Evolutionary conservation across 2,797 vertebrate species (phyloP), one percentile per base, ranked within the genome.

Genomic region (Characodon lateralis): DNA sequence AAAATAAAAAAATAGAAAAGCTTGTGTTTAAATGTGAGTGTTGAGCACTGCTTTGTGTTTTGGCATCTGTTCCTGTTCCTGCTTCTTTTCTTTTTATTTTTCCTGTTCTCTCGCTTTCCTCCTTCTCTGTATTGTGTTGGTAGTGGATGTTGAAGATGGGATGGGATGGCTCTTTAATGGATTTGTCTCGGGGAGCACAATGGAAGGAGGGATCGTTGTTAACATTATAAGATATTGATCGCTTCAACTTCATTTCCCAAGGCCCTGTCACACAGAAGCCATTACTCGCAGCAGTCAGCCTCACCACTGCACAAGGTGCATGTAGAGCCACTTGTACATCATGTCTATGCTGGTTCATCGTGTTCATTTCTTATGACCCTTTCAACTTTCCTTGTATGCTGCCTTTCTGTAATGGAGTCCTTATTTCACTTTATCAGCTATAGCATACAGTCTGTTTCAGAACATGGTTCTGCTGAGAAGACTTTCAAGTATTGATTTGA

Each of bases 141-240:
- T 83, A 81, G 83, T 28, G 76, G 85, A 90, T 78, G 81, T 88
- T 79, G 88, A 87, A 65, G 89, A 91, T 77, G 76, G 89, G 82
- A 90, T 78, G 84, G 83, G 84, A 91, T 87, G 82, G 85, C 88
- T 92, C 87, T 94, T 91, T 95, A 94, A 94, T 93, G 93, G 83
- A 92, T 94, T 93, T 94, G 87, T 94, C 91, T 91, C 82, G 28
- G 86, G 86, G 87, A 90, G 89, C 87, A 94, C 92, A 93, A 94
- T 88, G 88, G 93, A 92, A 92, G 88, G 83, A 87, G 86, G 83
- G 80, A 93, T 93, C 85, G 89, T 91, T 93, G 90, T 94, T 95
- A 95, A 94, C 94, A 94, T 95, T 93, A 94, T 94, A 93, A 96
- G 82, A 78, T 93, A 96, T 96, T 75, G 94, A 96, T 95, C 85